These are phyloP conservation scores for Oryzias sinensis DNA, from an alignment of 2,797 vertebrate genomes.

Conservation along the genomic window DNA sequence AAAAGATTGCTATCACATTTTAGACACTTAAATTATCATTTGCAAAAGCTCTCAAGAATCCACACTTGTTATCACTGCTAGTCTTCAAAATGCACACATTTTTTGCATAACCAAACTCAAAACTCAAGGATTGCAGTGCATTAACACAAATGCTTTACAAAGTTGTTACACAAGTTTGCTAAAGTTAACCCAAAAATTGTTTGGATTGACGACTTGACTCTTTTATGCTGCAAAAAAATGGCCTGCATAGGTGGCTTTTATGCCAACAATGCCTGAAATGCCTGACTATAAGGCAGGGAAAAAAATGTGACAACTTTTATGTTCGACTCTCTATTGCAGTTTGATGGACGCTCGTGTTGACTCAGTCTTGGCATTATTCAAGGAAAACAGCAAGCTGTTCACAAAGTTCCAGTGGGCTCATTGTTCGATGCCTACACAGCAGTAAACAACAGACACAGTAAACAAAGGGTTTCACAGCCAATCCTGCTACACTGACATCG, in stretches of 20 bases:
- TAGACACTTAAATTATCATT: too few relatives aligned
- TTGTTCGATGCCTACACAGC: conserved; percentile 1
- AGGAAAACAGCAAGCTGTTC: not conserved
- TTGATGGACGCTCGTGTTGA: not conserved
- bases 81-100: too few relatives aligned
- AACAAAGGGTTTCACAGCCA: conserved; percentile 2
- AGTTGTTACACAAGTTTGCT: not conserved
- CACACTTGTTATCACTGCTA: too few relatives aligned
- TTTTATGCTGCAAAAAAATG: not conserved
- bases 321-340: conserved; percentile 1
- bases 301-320: not conserved
- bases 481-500: not conserved
- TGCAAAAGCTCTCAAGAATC: too few relatives aligned
- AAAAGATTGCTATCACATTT: too few relatives aligned
- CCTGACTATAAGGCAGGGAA: conserved; percentile 9
- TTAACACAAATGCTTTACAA: not conserved
- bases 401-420: not conserved
- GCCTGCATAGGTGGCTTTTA: too few relatives aligned
- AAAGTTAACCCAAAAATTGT: not conserved
- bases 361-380: conserved; percentile 6
- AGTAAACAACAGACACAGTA: conserved; percentile 4
- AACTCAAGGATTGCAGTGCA: not conserved
- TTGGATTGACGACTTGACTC: not conserved
- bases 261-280: too few relatives aligned
- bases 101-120: too few relatives aligned